Evolutionary conservation across 1,140 invertebrate species (phyloP).

Genomic region (Amphibalanus amphitrite): DNA sequence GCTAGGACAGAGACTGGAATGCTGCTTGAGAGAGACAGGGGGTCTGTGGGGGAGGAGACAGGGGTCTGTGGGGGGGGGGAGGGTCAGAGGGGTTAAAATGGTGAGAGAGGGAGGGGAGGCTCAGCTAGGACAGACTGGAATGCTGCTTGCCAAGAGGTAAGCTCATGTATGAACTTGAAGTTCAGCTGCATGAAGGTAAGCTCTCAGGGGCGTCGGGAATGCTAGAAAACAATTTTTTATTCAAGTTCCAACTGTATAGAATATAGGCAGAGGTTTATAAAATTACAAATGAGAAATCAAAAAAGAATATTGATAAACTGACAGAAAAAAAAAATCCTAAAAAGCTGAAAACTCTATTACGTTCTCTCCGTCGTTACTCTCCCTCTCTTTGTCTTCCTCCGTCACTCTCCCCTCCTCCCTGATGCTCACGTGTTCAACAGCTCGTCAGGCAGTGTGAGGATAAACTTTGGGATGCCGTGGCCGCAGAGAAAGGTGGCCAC

Average conservation of each 20-base stretch:
- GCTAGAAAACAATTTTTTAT: no score
- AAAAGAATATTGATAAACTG: no score
- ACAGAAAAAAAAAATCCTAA: no score
- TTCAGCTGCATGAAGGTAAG: not conserved
- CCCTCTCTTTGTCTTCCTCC: no score
- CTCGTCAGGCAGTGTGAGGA: slow-evolving; percentile 61
- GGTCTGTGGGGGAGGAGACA: not conserved
- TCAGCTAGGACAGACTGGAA: not conserved
- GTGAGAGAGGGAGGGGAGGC: not conserved
- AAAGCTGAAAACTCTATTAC: no score
- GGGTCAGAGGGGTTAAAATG: not conserved
- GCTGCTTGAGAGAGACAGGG: not conserved
- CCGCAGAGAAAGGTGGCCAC: slow-evolving; percentile 69
- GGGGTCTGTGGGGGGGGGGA: not conserved
- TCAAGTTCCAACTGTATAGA: no score
- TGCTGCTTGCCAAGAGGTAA: not conserved
- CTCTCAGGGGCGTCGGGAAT: no score
- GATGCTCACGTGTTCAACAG: slow-evolving; percentile 47
- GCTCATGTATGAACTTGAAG: not conserved
- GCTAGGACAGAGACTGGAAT: slow-evolving; percentile 11
- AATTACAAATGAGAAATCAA: no score
- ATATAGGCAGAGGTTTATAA: no score
- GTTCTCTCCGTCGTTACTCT: no score
- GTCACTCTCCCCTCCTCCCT: no score
- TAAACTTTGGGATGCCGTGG: slow-evolving; percentile 59